Base-by-base conservation (phyloP, 2,888 invertebrate genomes). In the Agriopis marginaria region DNA sequence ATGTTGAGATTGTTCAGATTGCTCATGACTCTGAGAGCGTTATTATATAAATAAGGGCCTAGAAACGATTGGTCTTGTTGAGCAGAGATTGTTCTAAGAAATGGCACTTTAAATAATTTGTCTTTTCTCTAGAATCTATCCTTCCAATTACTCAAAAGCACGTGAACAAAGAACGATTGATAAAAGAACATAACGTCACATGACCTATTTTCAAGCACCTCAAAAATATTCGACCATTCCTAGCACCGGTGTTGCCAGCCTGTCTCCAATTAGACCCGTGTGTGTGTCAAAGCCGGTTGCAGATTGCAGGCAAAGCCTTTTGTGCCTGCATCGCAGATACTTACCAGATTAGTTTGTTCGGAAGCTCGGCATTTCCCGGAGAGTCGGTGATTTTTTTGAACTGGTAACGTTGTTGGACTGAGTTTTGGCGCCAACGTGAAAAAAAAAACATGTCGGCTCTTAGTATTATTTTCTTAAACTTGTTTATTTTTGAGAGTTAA, bases 181-280 rank as follows among this genome's bases (percentile, higher is more conserved):
- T 62, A 51, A 62, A 62, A 62, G 51, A 44, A 14, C 65, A 59
- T 45, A 11, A n/a, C 39, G 39, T 50, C 49, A 42, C 54, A 54
- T 61, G 61, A 45, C 63, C 55, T 50, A 61, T 64, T 69, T 69
- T 51, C 64, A 42, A 49, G 44, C 40, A 49, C 64, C 44, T 59
- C 56, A 17, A 69, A 69, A 69, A 69, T 63, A 58, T 56, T 55
- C 49, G 56, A 51, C 64, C 62, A 50, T 68, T 62, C 51, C 40
- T 23, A 59, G 53, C 49, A 14, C 63, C 59, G 39, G 40, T 53
- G 42, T 50, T 63, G 68, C 63, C 51, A 66, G 61, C 49, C 17
- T 54, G 69, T 60, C 70, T n/a, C 78, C 85, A 84, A 84, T 84
- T 84, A 84, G 81, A 70, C 53, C 66, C 68, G 68, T 72, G 55